Conservation (phyloP, 2,113 vertebrate species). For the Odontesthes bonariensis region DNA sequence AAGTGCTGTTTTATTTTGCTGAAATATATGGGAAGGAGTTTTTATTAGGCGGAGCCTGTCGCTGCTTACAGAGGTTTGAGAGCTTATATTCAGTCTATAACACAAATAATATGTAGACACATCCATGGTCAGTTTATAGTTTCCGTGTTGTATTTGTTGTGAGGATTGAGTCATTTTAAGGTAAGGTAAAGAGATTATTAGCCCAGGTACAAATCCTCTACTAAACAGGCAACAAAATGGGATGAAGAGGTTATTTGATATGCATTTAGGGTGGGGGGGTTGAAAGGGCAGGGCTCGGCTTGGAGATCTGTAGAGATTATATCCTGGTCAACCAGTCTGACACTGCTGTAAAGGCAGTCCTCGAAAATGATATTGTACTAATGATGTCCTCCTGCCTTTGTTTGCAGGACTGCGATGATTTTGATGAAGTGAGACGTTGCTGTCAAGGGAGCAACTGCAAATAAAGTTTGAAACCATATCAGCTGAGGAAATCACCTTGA, state of each 20-base stretch:
- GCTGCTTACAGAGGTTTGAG: background rate
- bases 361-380: constrained; percentile 38
- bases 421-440: constrained; percentile 60
- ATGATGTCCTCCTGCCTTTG: constrained; percentile 45
- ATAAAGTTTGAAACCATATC: constrained; percentile 5
- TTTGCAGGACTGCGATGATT: constrained; percentile 66
- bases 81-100: background rate
- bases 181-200: constrained; percentile 20
- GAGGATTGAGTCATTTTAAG: constrained; percentile 26
- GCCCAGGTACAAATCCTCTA: constrained; percentile 10
- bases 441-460: constrained; percentile 28
- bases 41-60: background rate
- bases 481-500: constrained; percentile 1
- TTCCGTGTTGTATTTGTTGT: constrained; percentile 22
- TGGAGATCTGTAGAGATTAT: constrained; percentile 13
- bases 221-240: constrained; percentile 34
- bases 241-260: constrained; percentile 41
- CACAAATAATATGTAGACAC: background rate
- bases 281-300: constrained; percentile 42
- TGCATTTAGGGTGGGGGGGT: constrained; percentile 32
- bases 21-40: constrained; percentile 12
- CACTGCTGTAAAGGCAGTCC: constrained; percentile 25
- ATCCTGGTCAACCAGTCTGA: background rate
- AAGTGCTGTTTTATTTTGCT: background rate
- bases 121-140: constrained; percentile 12